Evolutionary conservation across 2,113 vertebrate species (phyloP), one percentile per base, ranked within the genome.

Genomic region (Rana temporaria): DNA sequence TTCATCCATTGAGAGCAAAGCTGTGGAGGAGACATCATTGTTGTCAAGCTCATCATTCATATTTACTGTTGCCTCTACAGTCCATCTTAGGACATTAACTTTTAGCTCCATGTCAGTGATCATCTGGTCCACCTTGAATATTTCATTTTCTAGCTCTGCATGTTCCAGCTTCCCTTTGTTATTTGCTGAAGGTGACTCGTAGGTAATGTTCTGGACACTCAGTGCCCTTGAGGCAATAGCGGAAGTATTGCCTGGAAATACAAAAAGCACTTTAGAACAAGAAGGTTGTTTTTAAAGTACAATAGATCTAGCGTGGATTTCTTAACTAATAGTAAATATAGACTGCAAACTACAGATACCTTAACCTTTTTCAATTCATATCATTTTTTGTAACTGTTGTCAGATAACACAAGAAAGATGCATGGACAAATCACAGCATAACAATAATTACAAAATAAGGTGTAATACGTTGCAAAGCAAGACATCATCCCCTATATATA

Each of bases 81-180:
- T 87, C 91, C 90, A 93, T 53, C 90, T 86, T 81, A 93, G 32
- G 17, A 90, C 91, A 16, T 91, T 89, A 9, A 92, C 90, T 85
- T 93, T 94, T 86, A 22, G 72, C 89, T 93, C 93, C 89, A 90
- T 94, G 86, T 93, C 89, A 9, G 90, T 90, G 8, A 93, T 89
- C 89, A 92, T 86, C 34, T 67, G 22, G 1, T 92, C 88, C 0
- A 86, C 88, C 65, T 88, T 90, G 30, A 81, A 57, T 60, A 89
- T 90, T 84, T 93, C 90, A 82, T 86, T 81, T 89, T 93, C 85
- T 86, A 90, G 78, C 68, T 87, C 78, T 72, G 78, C 70, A 76
- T 62, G 89, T 86, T 93, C 93, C 22, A 63, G 22, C 52, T 70
- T 87, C 6, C 38, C 84, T 0, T 84, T 74, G 11, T 84, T 81